These are phyloP conservation scores for Auanema sp. DNA, from an alignment of 2,888 invertebrate genomes.

Conservation along the genomic window DNA sequence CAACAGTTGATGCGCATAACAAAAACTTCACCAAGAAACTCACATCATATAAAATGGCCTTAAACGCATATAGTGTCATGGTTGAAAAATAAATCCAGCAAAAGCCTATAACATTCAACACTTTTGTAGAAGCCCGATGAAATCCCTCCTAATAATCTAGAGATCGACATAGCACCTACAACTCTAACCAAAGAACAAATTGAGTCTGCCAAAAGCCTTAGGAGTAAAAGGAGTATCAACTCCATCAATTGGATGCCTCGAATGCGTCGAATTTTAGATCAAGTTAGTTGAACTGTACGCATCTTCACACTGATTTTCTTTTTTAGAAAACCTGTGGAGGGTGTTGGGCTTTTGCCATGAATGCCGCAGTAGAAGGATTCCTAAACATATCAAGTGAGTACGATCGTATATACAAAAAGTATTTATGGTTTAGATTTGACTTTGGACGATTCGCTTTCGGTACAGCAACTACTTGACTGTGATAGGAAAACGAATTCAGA, in stretches of 20 bases:
- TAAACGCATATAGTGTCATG: constrained; percentile 30
- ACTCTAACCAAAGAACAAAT: constrained; percentile 7
- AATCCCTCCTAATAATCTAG: constrained; percentile 26
- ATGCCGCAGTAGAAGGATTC: constrained; percentile 33
- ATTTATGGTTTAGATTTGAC: neutral
- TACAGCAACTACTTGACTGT: constrained; percentile 40
- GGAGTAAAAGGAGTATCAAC: constrained; percentile 13
- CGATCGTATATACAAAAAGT: neutral
- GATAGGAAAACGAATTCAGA: constrained; percentile 21
- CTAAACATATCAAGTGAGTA: constrained; percentile 20
- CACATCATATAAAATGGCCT: constrained; percentile 23
- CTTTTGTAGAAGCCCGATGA: constrained; percentile 24
- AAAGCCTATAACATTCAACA: neutral
- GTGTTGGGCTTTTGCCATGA: constrained; percentile 83
- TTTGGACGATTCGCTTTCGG: constrained; percentile 6
- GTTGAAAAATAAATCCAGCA: constrained; percentile 8
- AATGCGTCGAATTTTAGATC: constrained; percentile 72
- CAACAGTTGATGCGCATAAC: constrained; percentile 32
- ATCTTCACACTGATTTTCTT: neutral
- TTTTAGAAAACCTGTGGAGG: constrained; percentile 75
- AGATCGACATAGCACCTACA: constrained; percentile 4
- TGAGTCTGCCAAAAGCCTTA: neutral
- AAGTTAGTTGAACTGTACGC: constrained; percentile 48
- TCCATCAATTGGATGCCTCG: constrained; percentile 73
- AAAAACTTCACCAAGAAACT: constrained; percentile 19